Conservation (phyloP, 2,797 vertebrate genomes). For the Hypotaenidia philippensis region DNA sequence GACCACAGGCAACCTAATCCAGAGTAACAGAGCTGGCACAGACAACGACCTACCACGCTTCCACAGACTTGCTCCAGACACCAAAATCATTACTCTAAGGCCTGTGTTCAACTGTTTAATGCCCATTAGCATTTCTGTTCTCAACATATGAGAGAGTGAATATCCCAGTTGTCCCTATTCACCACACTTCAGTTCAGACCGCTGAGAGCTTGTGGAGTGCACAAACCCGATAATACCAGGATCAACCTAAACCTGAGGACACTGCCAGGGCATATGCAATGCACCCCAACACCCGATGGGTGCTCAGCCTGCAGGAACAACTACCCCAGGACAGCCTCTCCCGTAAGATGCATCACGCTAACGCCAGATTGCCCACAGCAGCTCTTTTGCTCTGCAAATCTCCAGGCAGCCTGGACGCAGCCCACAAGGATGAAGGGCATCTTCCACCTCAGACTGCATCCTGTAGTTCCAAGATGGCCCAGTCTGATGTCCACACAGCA, state of each 20-base stretch:
- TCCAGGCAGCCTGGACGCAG: neutral
- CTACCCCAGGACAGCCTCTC: neutral
- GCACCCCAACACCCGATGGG: neutral
- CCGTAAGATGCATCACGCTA: neutral
- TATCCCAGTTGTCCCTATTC: too few species aligned
- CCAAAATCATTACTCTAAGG: neutral
- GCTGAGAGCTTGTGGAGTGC: neutral
- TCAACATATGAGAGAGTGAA: neutral
- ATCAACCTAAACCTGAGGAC: neutral
- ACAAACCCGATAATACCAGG: neutral
- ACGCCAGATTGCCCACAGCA: neutral
- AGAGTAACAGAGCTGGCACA: neutral
- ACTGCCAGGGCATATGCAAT: fast-evolving
- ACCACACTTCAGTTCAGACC: neutral
- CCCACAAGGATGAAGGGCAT: neutral
- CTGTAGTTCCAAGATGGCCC: neutral
- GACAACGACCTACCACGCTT: neutral
- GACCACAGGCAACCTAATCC: neutral
- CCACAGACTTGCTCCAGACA: neutral
- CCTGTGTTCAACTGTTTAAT: neutral
- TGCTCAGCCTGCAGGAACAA: neutral
- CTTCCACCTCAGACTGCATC: neutral
- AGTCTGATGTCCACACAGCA: neutral
- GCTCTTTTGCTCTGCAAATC: neutral
- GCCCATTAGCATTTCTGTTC: neutral